These are phyloP conservation scores for Epirrita christyi DNA, from an alignment of 2,888 invertebrate genomes.

Conservation along the genomic window DNA sequence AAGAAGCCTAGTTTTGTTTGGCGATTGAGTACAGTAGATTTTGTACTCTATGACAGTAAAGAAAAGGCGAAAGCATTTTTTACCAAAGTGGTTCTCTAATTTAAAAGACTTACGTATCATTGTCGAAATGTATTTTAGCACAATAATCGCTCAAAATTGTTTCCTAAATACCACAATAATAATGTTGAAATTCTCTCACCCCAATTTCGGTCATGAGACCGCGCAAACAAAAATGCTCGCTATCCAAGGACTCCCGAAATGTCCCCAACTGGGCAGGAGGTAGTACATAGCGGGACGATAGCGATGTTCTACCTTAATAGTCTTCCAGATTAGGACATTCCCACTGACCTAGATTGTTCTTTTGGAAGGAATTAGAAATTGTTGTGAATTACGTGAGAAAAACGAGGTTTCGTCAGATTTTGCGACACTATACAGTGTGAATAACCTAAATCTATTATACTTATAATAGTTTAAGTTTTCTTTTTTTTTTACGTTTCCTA, in stretches of 20 bases:
- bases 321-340: conserved; percentile 6
- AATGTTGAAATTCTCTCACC: conserved; percentile 1
- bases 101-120: no score
- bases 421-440: background rate
- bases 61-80: no score
- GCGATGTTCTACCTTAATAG: conserved; percentile 4
- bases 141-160: background rate
- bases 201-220: background rate
- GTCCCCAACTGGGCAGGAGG: conserved; percentile 1
- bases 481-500: no score
- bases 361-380: conserved; percentile 4
- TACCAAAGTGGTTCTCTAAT: no score
- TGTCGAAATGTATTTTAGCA: background rate
- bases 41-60: no score
- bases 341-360: conserved; percentile 9
- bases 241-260: conserved; percentile 2
- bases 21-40: no score
- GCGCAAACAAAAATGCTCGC: conserved; percentile 5
- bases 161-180: background rate
- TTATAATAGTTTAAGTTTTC: no score
- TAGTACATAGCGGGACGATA: conserved; percentile 1
- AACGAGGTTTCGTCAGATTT: background rate
- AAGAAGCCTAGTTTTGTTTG: no score
- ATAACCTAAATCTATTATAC: no score
- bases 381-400: background rate